Evolutionary conservation across 2,113 vertebrate species (phyloP).

Genomic region (Aviceda subcristata): DNA sequence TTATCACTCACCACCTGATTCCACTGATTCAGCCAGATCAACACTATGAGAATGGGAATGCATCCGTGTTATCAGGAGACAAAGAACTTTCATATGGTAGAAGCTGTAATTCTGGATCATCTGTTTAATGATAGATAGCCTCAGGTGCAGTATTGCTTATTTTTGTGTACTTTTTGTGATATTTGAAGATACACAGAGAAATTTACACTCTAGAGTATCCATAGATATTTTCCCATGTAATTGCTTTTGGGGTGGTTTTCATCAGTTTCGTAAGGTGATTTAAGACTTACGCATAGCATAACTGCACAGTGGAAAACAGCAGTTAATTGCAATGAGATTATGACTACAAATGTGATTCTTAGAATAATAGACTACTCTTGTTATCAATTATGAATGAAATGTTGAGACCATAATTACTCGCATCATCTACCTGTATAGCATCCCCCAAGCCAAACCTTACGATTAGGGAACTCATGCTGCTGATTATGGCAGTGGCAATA

Average conservation of each 20-base stretch:
- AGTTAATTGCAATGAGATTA: slow-evolving; percentile 5
- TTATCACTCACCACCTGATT: neutral
- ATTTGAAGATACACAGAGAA: neutral
- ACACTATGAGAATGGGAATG: neutral
- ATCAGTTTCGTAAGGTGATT: neutral
- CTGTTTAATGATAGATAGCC: neutral
- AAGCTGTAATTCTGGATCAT: neutral
- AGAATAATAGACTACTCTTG: slow-evolving; percentile 35
- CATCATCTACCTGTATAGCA: neutral
- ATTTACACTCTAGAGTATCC: neutral
- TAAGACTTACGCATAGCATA: neutral
- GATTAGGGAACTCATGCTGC: neutral
- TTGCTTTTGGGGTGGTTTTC: neutral
- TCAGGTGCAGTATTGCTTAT: neutral
- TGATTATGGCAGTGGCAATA: slow-evolving; percentile 1
- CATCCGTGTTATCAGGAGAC: neutral
- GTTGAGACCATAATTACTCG: slow-evolving; percentile 1
- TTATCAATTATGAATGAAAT: slow-evolving; percentile 59
- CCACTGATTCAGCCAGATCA: neutral
- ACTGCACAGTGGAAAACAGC: neutral
- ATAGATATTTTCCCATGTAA: neutral
- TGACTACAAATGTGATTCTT: neutral
- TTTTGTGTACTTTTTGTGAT: neutral
- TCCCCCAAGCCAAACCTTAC: neutral
- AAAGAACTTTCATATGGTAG: neutral